Evolutionary conservation across 2,113 vertebrate genomes (phyloP).

Genomic region (Vimba vimba): DNA sequence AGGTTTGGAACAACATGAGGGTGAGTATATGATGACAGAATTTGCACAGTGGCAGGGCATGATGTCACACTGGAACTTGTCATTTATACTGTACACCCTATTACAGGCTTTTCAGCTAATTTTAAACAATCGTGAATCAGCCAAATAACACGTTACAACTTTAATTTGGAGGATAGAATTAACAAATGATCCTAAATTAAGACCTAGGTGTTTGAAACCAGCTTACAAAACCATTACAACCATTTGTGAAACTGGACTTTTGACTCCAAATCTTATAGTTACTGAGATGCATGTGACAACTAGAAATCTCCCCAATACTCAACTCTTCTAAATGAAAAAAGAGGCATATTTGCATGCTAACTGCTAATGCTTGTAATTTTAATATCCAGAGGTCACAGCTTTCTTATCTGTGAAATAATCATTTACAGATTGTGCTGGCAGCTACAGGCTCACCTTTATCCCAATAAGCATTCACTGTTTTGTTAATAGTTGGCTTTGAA

Average conservation of each 20-base stretch:
- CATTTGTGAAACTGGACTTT: background rate
- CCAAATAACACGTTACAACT: background rate
- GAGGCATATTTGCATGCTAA: background rate
- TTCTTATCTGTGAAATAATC: slow-evolving; percentile 53
- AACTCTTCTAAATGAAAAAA: background rate
- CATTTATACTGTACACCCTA: background rate
- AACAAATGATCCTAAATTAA: background rate
- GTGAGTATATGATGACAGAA: background rate
- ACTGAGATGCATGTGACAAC: background rate
- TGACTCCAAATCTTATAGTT: background rate
- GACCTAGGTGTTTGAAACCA: background rate
- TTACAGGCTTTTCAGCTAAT: background rate
- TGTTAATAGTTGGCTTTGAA: slow-evolving; percentile 52
- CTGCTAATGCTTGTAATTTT: slow-evolving; percentile 9
- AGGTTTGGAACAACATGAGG: background rate
- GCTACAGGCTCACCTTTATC: slow-evolving; percentile 38
- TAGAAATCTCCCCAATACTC: background rate
- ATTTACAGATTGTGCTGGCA: slow-evolving; percentile 49
- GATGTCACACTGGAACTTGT: background rate
- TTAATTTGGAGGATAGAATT: background rate
- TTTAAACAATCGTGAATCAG: background rate
- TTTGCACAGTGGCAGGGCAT: background rate
- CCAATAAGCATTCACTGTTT: slow-evolving; percentile 16
- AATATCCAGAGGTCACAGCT: slow-evolving; percentile 41
- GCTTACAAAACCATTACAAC: background rate